These are phyloP conservation scores for Aporophyla lueneburgensis DNA, from an alignment of 2,888 invertebrate genomes.

Conservation along the genomic window DNA sequence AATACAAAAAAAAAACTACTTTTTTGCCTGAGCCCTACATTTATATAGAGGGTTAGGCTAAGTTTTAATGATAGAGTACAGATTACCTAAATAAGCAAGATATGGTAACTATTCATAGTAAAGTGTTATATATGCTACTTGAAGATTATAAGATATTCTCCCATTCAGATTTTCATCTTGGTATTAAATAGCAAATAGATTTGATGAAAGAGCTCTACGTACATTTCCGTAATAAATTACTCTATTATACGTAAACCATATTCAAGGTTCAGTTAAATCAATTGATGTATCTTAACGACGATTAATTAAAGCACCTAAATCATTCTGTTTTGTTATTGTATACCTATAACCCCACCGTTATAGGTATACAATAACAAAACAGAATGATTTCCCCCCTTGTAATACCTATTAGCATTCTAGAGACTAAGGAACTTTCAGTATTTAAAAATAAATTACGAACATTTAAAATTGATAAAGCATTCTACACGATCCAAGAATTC, in stretches of 20 bases:
- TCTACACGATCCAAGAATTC: no score
- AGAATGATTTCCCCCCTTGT: no score
- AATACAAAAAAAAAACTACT: no score
- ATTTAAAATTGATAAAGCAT: no score
- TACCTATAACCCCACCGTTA: no score
- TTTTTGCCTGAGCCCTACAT: no score
- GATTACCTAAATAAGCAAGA: neutral
- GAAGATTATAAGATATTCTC: neutral
- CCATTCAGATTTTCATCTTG: neutral
- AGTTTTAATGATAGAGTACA: neutral
- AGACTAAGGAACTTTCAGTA: no score
- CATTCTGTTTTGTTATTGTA: neutral
- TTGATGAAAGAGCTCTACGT: neutral
- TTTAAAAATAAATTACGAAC: no score
- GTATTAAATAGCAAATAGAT: constrained; percentile 3
- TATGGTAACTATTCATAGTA: neutral
- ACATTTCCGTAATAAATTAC: constrained; percentile 16
- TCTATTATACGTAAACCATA: neutral
- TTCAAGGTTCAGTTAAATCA: constrained; percentile 21
- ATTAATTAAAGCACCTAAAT: constrained; percentile 6
- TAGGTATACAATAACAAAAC: no score
- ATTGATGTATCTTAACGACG: constrained; percentile 7
- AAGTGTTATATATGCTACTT: neutral
- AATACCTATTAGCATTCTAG: no score
- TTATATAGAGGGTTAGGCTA: neutral